Evolutionary conservation across 2,113 vertebrate genomes (phyloP).

Genomic region (Mormyrus lacerda): DNA sequence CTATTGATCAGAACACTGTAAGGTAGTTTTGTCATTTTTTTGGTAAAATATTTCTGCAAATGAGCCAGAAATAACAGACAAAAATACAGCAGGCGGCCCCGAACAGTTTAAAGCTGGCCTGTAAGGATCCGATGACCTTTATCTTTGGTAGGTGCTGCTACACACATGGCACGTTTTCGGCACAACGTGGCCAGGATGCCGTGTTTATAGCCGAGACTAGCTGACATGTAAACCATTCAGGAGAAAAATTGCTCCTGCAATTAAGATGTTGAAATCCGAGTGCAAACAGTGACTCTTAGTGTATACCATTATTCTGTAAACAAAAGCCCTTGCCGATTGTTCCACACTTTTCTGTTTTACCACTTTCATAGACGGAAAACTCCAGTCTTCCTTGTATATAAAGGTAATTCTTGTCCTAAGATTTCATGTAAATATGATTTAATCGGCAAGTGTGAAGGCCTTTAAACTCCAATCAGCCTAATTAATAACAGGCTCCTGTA

Average conservation of each 20-base stretch:
- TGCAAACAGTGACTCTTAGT: constrained; percentile 48
- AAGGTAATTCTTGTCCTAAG: constrained; percentile 45
- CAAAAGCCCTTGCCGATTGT: constrained; percentile 28
- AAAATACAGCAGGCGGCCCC: background rate
- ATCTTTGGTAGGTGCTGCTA: constrained; percentile 38
- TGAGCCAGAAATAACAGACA: background rate
- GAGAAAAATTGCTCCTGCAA: constrained; percentile 52
- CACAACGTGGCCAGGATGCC: constrained; percentile 20
- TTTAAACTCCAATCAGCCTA: constrained; percentile 57
- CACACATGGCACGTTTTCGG: constrained; percentile 42
- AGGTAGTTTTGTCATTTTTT: background rate
- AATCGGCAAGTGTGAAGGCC: constrained; percentile 48
- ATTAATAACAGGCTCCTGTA: constrained; percentile 57
- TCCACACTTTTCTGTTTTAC: constrained; percentile 15
- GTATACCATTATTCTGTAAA: constrained; percentile 47
- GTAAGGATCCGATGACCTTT: constrained; percentile 36
- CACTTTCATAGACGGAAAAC: constrained; percentile 12
- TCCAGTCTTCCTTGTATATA: constrained; percentile 37
- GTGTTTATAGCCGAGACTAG: constrained; percentile 44
- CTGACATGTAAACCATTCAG: constrained; percentile 49
- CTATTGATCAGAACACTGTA: background rate
- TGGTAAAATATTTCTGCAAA: background rate
- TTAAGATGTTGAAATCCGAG: constrained; percentile 57
- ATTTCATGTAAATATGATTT: constrained; percentile 52
- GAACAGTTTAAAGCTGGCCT: constrained; percentile 25